phyloP scores from a whole-genome alignment of 2,797 vertebrate genomes.

The Megaceryle alcyon region DNA sequence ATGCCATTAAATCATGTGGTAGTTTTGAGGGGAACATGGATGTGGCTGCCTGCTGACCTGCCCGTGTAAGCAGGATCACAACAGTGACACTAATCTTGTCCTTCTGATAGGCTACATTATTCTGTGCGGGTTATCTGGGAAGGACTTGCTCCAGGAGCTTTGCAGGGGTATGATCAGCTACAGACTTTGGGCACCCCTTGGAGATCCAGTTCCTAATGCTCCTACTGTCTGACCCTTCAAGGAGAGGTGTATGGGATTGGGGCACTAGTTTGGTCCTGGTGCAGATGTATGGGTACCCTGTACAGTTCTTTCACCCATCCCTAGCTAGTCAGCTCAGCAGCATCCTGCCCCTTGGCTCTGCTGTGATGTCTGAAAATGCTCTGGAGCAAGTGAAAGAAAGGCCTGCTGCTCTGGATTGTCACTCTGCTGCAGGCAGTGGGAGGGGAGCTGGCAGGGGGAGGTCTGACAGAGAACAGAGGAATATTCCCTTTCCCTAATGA shows the following conservation, averaged over 20 bases:
- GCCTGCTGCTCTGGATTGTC: not conserved
- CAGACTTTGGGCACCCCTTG: not conserved
- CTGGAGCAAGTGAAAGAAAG: not conserved
- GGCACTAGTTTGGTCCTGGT: not conserved
- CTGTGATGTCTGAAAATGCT: not conserved
- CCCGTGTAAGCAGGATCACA: not conserved
- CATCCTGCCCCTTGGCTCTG: not conserved
- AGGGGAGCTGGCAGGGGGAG: not conserved
- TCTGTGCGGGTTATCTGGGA: not conserved
- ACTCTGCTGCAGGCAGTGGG: not conserved
- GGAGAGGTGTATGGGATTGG: not conserved
- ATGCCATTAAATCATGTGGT: fast-evolving
- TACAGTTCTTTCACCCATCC: not conserved
- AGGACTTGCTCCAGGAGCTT: not conserved
- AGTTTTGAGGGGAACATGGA: not conserved
- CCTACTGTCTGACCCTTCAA: not conserved
- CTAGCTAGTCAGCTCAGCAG: not conserved
- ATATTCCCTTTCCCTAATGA: not conserved
- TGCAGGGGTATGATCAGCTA: not conserved
- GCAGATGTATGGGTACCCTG: not conserved
- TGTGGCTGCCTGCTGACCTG: not conserved
- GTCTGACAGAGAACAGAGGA: not conserved
- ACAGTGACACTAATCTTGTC: not conserved
- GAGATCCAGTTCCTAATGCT: not conserved
- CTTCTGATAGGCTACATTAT: fast-evolving